Evolutionary conservation across 2,113 vertebrate genomes (phyloP), one percentile per base, ranked within the genome.

Genomic region (Australoheros scitulus): DNA sequence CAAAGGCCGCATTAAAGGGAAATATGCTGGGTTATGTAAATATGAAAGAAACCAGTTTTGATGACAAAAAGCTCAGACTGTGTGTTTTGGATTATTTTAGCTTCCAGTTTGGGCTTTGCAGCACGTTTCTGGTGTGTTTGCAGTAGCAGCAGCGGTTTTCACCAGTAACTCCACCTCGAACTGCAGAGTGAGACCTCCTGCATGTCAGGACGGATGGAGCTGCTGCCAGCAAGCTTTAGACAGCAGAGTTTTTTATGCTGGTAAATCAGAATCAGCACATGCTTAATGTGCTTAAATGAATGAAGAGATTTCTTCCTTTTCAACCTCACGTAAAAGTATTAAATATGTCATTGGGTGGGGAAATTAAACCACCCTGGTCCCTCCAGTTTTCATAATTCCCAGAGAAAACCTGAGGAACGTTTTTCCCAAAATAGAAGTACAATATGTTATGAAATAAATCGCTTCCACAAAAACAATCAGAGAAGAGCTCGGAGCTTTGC

Each of bases 381-480:
- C 3, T 0, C 26, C 47, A 57, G 10, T 57, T 57, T 22, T 57
- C n/a, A 32, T 20, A 72, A 32, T 65, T 81, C 52, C 29, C 34
- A 74, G 29, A n/a, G 11, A 52, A 36, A 81, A 76, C 32, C 36
- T 56, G 18, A 56, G 57, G 52, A 57, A 22, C 18, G 20, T 29
- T 78, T 50, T 11, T 61, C 72, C 87, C 9, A n/a, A 81, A 83
- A 81, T 72, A 79, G 72, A 76, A 11, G 26, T 36, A 50, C 56
- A 47, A 79, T 41, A 77, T 38, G 58, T 64, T 72, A 74, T 55
- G 32, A 74, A 68, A 85, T 43, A 58, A 85, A 76, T 61, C 64
- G 38, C 56, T 57, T 82, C 83, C 57, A 43, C 77, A 79, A 29
- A 84, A 88, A 38, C 88, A 88, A 89, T 91, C 80, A 88, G 87